phyloP scores from a whole-genome alignment of 2,888 invertebrate species.

The Megaustenia siamemsis region DNA sequence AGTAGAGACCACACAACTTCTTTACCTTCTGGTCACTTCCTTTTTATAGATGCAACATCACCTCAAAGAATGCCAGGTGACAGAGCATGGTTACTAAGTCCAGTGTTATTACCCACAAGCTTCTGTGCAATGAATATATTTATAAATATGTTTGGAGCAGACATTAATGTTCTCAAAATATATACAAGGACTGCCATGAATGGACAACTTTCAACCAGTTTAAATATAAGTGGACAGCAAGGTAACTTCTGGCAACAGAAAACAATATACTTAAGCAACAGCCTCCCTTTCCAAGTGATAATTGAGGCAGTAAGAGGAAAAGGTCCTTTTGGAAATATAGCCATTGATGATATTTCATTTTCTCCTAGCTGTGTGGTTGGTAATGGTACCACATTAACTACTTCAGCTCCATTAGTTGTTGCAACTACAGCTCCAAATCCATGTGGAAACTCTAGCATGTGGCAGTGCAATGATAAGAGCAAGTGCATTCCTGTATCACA shows the following conservation, averaged over 20 bases:
- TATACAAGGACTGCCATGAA: conserved; percentile 69
- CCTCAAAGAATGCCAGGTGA: conserved; percentile 65
- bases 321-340: conserved; percentile 70
- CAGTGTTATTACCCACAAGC: conserved; percentile 60
- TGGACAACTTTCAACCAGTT: conserved; percentile 61
- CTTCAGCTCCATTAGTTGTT: conserved; percentile 58
- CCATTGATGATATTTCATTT: conserved; percentile 77
- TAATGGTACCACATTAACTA: conserved; percentile 61
- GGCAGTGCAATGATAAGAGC: conserved; percentile 64
- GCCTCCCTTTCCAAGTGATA: conserved; percentile 70
- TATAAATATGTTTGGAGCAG: conserved; percentile 75
- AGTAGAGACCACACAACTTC: conserved; percentile 74
- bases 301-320: conserved; percentile 72
- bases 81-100: conserved; percentile 76
- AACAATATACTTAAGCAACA: conserved; percentile 63
- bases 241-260: conserved; percentile 67
- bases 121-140: conserved; percentile 71
- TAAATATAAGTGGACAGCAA: conserved; percentile 44
- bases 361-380: conserved; percentile 67
- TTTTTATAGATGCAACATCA: conserved; percentile 74
- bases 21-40: conserved; percentile 67
- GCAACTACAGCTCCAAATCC: conserved; percentile 63
- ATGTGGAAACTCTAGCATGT: conserved; percentile 65
- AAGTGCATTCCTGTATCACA: conserved; percentile 66
- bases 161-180: conserved; percentile 69